Base-by-base conservation (phyloP, 2,113 vertebrate genomes). In the Panurus biarmicus region DNA sequence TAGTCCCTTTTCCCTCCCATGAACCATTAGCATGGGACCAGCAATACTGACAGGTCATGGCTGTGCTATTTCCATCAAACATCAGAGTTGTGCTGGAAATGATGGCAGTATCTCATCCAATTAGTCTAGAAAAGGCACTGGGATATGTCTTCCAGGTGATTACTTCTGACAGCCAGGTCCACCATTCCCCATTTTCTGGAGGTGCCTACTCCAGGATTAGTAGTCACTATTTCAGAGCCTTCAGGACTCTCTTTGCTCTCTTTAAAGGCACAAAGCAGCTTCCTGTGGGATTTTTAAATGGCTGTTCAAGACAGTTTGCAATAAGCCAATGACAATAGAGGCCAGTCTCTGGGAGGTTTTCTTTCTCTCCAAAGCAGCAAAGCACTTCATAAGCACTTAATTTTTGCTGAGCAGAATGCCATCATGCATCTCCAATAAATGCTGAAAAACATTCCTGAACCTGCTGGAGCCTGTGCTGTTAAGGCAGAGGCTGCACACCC, bases 41-140 rank as follows among this genome's bases (percentile, higher is more conserved):
- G 76, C 91, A 85, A 70, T 83, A 62, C 66, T 85, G 54, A 18
- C 42, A 73, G 71, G 56, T 85, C 75, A 74, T 51, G 78, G 44
- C 81, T 91, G 58, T 94, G 38, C 35, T 94, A 54, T 85, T 94
- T 91, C 71, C 64, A 66, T 95, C 67, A 73, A 89, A 82, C 10
- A 40, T 83, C 60, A 92, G 66, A 72, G 24, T 56, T 83, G 45
- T 80, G 42, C 50, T 83, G 51, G 67, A 79, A 81, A 79, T 44
- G 10, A 70, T 33, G 67, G 51, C 44, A 86, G 18, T 44, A 73
- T 76, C 81, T 94, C 58, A 81, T 65, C 78, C 60, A 89, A 83
- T 95, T 87, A 93, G 36, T 44, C 69, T 67, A 56, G 53, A 92
- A 86, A 75, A 81, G 76, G 15, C 53, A 72, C 53, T 47, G 40